phyloP scores from a whole-genome alignment of 2,888 invertebrate genomes.

The Tipula lateralis region DNA sequence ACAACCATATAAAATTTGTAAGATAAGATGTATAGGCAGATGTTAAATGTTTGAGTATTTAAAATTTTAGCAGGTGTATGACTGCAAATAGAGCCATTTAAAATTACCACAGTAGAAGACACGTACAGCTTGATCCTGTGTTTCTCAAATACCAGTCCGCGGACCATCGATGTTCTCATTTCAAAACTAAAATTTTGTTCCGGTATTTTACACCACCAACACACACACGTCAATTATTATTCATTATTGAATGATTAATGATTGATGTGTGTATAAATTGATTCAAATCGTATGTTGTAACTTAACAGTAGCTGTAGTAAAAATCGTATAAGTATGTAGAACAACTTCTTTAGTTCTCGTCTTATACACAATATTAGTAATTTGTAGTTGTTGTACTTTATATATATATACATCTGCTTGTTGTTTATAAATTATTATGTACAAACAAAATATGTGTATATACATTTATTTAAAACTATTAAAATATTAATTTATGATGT shows the following conservation, averaged over 20 bases:
- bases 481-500: constrained; percentile 24
- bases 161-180: not conserved
- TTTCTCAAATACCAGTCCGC: no score
- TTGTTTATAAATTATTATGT: constrained; percentile 13
- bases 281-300: not conserved
- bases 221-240: no score
- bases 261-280: not conserved
- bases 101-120: not conserved
- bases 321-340: not conserved
- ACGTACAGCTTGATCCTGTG: no score
- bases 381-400: not conserved
- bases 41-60: not conserved
- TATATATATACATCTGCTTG: not conserved
- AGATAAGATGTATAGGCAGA: not conserved
- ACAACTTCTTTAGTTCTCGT: not conserved
- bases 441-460: not conserved
- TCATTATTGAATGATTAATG: not conserved
- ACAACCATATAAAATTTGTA: no score
- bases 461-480: not conserved
- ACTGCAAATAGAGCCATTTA: not conserved
- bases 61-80: not conserved
- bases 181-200: not conserved
- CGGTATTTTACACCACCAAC: not conserved
- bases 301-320: not conserved
- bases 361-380: not conserved